Evolutionary conservation across 2,797 vertebrate species (phyloP).

Genomic region (Schizopygopsis pylzovi): DNA sequence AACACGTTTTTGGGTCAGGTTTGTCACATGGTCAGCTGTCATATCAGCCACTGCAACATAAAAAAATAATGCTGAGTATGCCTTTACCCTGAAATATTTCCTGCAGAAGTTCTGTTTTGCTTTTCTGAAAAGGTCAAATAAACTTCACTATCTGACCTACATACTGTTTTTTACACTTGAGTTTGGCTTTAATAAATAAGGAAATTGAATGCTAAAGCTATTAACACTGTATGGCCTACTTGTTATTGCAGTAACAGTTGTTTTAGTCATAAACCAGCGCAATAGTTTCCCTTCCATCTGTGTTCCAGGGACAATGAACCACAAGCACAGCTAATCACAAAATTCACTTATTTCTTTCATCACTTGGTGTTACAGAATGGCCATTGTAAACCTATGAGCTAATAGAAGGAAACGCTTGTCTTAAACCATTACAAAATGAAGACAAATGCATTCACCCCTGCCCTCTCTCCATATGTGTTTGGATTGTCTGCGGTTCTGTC

Average conservation of each 20-base stretch:
- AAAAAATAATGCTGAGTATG: neutral
- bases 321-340: slow-evolving; percentile 42
- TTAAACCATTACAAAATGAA: slow-evolving; percentile 33
- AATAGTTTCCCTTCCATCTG: slow-evolving; percentile 2
- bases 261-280: slow-evolving; percentile 19
- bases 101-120: neutral
- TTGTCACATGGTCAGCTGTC: neutral
- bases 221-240: neutral
- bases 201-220: slow-evolving; percentile 14
- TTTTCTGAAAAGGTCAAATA: neutral
- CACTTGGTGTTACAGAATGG: slow-evolving; percentile 37
- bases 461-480: slow-evolving; percentile 38
- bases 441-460: slow-evolving; percentile 34
- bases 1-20: neutral
- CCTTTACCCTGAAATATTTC: neutral
- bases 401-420: slow-evolving; percentile 40
- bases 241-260: slow-evolving; percentile 12
- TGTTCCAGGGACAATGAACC: slow-evolving; percentile 16
- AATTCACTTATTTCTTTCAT: slow-evolving; percentile 41
- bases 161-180: neutral
- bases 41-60: neutral
- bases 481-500: slow-evolving; percentile 48
- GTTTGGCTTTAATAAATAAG: neutral
- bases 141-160: neutral
- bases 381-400: slow-evolving; percentile 47